Percentiles rank a stretch among this genome's conserved stretches.
phyloP scores from a whole-genome alignment of 64 coral and sea anemone species.

The Montipora capricornis region DNA sequence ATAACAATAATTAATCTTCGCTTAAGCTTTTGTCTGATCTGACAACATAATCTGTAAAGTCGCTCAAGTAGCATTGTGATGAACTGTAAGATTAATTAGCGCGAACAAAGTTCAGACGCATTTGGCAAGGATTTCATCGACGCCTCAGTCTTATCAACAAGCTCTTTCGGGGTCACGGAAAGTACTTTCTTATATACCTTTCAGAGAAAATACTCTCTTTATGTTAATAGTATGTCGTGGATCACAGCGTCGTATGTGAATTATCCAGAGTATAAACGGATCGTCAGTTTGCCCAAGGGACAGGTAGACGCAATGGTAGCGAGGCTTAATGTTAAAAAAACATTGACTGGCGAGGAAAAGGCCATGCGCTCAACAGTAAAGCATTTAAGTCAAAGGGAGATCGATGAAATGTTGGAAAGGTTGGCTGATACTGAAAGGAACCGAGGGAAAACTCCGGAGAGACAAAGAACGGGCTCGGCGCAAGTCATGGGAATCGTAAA shows the following conservation, averaged over 20 bases:
- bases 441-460: conserved; percentile 73
- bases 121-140: not conserved
- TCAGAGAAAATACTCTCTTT: not conserved
- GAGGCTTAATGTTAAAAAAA: conserved; percentile 66
- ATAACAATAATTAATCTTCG: not conserved
- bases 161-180: conserved; percentile 20
- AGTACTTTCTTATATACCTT: not conserved
- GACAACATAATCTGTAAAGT: not conserved
- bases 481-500: conserved; percentile 68
- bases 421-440: conserved; percentile 81
- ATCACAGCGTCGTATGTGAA: conserved; percentile 73
- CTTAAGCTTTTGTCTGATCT: not conserved
- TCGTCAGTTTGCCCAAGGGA: conserved; percentile 42
- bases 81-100: conserved; percentile 7
- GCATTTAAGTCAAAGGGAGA: conserved; percentile 47
- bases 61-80: not conserved
- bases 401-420: conserved; percentile 82
- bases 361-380: not conserved
- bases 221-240: conserved; percentile 74
- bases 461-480: conserved; percentile 66
- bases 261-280: conserved; percentile 73
- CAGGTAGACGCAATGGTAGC: conserved; percentile 67
- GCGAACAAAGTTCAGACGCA: not conserved
- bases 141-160: not conserved
- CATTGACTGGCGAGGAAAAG: not conserved